Evolutionary conservation across 2,113 vertebrate genomes (phyloP), one percentile per base, ranked within the genome.

Genomic region (Jacana jacana): DNA sequence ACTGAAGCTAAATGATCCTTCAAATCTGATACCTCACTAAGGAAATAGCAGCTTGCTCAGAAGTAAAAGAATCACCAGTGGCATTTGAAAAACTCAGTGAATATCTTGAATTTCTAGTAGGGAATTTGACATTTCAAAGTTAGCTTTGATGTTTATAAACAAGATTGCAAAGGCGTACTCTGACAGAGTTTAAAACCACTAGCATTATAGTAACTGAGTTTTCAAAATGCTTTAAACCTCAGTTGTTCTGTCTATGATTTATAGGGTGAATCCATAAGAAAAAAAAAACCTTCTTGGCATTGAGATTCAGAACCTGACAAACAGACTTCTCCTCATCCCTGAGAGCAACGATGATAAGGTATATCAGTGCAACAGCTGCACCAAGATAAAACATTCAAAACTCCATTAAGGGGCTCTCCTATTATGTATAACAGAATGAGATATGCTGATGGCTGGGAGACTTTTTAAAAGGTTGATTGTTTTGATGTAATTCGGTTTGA

Each of bases 91-190:
- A 97, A 95, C 54, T 90, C 68, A 84, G 66, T 66, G 90, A 95
- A 85, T 88, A 97, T 81, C 46, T 93, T 94, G 60, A 93, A 96
- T 97, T 97, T 95, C 82, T 90, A 70, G 66, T 54, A 81, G 66
- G 86, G 76, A 93, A 86, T 42, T 87, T 96, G 89, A 94, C 95
- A 93, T 95, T 96, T 98, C 93, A 91, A 97, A 96, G 84, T 95
- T 76, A 70, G 58, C 77, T 96, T 97, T 94, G 82, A 85, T 87
- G 51, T 95, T 96, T 82, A 96, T 92, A 96, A 93, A 94, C 60
- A 94, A 90, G 66, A 70, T 42, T 88, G 64, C 49, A 80, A 75
- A 94, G 4, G 2, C 6, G 3, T 44, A 55, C 9, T 86, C 73
- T 78, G 60, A 73, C 61, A 94, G 73, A 90, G 49, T 7, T 89